Conservation (phyloP, 2,888 invertebrate species). For the Heliconius aoede region DNA sequence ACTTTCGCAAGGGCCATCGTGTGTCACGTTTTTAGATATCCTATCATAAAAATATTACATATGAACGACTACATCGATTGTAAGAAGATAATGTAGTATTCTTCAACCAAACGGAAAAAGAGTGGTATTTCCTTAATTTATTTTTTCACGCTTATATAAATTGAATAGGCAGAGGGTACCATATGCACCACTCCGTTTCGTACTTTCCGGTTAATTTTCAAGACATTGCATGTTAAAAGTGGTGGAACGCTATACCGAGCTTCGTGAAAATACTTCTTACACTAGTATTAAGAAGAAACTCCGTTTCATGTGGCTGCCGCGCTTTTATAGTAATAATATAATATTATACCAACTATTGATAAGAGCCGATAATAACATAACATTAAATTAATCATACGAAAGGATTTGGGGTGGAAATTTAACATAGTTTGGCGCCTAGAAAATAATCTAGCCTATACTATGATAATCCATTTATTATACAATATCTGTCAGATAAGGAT, state of each 20-base stretch:
- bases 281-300: too few relatives aligned
- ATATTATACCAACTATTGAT: too few relatives aligned
- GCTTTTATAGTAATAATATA: too few relatives aligned
- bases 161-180: background rate
- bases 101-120: too few relatives aligned
- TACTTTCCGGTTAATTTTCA: too few relatives aligned
- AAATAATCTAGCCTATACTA: background rate
- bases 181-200: background rate
- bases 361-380: background rate
- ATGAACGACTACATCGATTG: too few relatives aligned
- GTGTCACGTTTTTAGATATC: slow-evolving; percentile 9
- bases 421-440: background rate
- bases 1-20: background rate
- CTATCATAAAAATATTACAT: background rate
- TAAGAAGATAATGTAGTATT: background rate
- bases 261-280: too few relatives aligned
- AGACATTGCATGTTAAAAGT: too few relatives aligned
- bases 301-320: too few relatives aligned
- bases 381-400: background rate
- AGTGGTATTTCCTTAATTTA: background rate
- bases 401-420: background rate
- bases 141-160: background rate
- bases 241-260: background rate
- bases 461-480: background rate
- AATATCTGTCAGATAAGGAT: background rate